A percentile compares a stretch with the other conserved stretches of the same genome.
Conservation (phyloP, 2,113 vertebrate species). For the Notiomystis cincta region DNA sequence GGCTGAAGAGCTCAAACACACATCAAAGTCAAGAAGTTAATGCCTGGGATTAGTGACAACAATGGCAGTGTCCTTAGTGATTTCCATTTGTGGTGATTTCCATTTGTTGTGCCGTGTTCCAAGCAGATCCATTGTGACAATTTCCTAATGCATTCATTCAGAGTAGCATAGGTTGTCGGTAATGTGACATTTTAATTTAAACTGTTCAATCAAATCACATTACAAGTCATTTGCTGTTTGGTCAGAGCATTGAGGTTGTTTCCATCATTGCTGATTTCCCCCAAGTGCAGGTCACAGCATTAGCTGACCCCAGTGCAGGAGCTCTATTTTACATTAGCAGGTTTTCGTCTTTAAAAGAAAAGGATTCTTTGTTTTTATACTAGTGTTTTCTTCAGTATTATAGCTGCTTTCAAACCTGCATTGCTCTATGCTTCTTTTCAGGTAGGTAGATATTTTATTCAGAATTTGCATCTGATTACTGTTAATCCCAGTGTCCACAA, state of each 20-base stretch:
- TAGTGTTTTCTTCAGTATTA: neutral
- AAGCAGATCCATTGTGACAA: neutral
- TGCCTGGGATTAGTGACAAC: neutral
- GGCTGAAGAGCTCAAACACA: neutral
- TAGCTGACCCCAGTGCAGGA: neutral
- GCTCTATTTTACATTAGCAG: neutral
- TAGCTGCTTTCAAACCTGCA: neutral
- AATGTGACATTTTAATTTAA: neutral
- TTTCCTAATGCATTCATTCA: neutral
- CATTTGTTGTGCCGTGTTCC: neutral
- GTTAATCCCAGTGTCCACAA: neutral
- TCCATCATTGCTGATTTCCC: neutral
- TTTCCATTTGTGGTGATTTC: neutral
- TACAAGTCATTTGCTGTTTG: neutral
- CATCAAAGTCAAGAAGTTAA: slow-evolving; percentile 39
- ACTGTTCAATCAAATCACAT: neutral
- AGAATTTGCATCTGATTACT: neutral
- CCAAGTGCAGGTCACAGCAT: neutral
- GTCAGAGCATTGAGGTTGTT: neutral
- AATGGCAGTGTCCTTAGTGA: neutral
- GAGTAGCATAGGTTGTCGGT: neutral
- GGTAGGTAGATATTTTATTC: neutral
- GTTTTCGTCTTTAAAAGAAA: neutral
- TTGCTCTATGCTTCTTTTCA: neutral
- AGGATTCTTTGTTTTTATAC: neutral